Base-by-base conservation (phyloP, 1,140 invertebrate species). In the Lasioglossum baleicum region DNA sequence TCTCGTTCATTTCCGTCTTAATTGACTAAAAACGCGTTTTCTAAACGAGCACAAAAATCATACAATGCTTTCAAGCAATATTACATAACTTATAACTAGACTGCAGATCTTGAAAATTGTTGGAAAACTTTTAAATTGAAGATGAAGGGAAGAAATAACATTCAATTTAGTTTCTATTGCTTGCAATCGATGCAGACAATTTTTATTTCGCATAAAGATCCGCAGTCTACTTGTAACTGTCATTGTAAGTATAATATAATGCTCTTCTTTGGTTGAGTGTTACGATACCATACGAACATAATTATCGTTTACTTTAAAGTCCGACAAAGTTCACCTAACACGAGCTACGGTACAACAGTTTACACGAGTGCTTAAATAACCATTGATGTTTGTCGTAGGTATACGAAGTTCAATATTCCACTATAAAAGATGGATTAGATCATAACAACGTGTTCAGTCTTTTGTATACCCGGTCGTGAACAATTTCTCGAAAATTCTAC, bases 391-490 rank as follows among this genome's bases (percentile, higher is more conserved):
- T 79, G 22, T 31, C n/a, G 51, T 48, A 40, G 7, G 31, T 6
- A 69, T 48, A 48, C 17, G 11, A 42, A 22, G 35, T 51, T 76
- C 17, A 48, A 65, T 31, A 15, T 56, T 66, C 26, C 76, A 65
- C 6, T 17, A 11, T n/a, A 22, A 71, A 15, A 42, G n/a, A 40
- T 26, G 61, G 17, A 56, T 42, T 26, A 48, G 56, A 56, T 13
- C 7, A 15, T 70, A 58, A 48, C 51, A 35, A 73, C 40, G 70
- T 35, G 35, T 73, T 79, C 70, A 79, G 76, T 79, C 76, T 79
- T 79, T 66, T 56, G 8, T 66, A 48, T 44, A 35, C 61, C 51
- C 44, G n/a, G 51, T 63, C 22, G 26, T 73, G 1, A 48, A 70
- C 17, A 56, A 15, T 2, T 53, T 72, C 53, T 26, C 13, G 7